Evolutionary conservation across 2,797 vertebrate species (phyloP), one percentile per base, ranked within the genome.

Genomic region (Microctenopoma lineatum): DNA sequence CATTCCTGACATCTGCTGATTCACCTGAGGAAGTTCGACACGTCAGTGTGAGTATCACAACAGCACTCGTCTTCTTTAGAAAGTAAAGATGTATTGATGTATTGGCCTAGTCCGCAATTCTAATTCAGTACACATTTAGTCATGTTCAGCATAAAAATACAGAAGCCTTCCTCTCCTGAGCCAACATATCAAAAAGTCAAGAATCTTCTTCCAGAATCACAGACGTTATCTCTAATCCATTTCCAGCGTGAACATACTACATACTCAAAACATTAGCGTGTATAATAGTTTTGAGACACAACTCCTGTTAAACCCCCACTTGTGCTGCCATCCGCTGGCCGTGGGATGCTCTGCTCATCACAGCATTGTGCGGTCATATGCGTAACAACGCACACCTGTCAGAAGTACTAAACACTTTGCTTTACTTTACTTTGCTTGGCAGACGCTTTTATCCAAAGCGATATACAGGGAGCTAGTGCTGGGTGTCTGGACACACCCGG

Each of bases 1-100:
- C 95, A 98, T 83, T 50, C 96, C 95, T 48, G 96, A 95, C 96
- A 98, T 96, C 83, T 97, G 97, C 87, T 98, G 97, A 91, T 94
- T 98, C 94, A 98, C 93, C 97, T 94, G 77, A 29, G 66, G 79
- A 62, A 1, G 55, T 6, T 0, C 39, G 25, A 83, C 18, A 73
- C 50, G 52, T 15, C 4, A 13, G 11, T 0, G n/a, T 76, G 25
- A 55, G 25, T 3, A 3, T 3, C n/a, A 52, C 4, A 3, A 4
- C n/a, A 52, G 3, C 38, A 36, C 5, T 13, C 41, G 5, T 1
- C 5, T n/a, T 54, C 5, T 32, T 32, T 32, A 32, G 1, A 29
- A 29, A 29, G 27, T 27, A 2, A 34, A 12, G 7, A 39, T 12
- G 10, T 39, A 39, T 9, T 39, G 38, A 39, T 41, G 4, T 41